Evolutionary conservation across 2,113 vertebrate genomes (phyloP).

Genomic region (Hymenochirus boettgeri): DNA sequence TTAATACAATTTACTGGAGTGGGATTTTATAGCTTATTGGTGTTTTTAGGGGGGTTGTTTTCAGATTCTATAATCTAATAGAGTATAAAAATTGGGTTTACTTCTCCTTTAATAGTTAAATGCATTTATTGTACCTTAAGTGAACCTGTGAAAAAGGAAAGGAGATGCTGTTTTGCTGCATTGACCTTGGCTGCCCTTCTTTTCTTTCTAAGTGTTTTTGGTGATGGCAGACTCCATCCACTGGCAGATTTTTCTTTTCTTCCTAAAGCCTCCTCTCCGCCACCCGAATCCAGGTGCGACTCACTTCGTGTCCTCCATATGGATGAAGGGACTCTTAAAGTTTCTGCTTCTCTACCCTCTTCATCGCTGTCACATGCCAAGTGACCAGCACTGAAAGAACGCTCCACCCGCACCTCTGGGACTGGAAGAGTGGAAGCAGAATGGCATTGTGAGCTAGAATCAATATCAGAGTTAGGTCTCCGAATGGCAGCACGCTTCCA

Average conservation of each 20-base stretch:
- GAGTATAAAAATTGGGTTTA: too few species aligned
- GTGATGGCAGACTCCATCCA: conserved; percentile 47
- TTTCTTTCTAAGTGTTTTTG: conserved; percentile 46
- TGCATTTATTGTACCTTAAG: conserved; percentile 39
- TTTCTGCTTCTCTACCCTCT: conserved; percentile 10
- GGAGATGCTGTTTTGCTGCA: conserved; percentile 43
- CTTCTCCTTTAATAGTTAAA: too few species aligned
- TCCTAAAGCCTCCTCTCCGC: background rate
- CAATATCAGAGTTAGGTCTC: background rate
- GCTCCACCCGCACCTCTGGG: conserved; percentile 35
- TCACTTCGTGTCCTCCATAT: conserved; percentile 48
- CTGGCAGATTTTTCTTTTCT: conserved; percentile 37
- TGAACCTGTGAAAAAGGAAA: conserved; percentile 43
- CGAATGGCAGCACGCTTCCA: conserved; percentile 22
- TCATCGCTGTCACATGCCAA: conserved; percentile 33
- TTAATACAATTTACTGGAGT: too few species aligned
- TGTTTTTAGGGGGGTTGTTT: too few species aligned
- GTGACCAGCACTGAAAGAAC: conserved; percentile 29
- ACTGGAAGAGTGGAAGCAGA: background rate
- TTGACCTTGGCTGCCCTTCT: conserved; percentile 29
- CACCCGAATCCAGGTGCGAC: conserved; percentile 39
- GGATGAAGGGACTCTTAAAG: conserved; percentile 28
- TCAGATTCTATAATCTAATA: too few species aligned
- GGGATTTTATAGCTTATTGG: too few species aligned
- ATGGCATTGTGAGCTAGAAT: background rate